Conservation (phyloP, 1,140 invertebrate genomes). For the Pseudomyrmex concolor region DNA sequence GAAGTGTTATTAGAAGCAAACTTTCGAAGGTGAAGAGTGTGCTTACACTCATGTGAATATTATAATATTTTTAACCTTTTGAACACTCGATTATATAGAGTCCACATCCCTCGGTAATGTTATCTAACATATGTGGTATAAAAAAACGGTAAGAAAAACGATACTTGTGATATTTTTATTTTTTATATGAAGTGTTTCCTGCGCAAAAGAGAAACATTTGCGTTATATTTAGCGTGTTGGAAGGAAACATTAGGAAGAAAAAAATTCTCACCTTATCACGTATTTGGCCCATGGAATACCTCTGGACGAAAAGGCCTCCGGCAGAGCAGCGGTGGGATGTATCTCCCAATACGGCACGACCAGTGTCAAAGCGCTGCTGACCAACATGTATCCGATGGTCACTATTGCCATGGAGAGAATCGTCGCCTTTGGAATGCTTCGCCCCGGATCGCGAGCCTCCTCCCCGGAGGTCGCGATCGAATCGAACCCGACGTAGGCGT, state of each 20-base stretch:
- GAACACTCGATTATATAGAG: not conserved
- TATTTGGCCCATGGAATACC: conserved; percentile 94
- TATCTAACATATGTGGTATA: not conserved
- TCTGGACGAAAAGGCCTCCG: conserved; percentile 91
- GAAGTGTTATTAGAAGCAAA: too few relatives aligned
- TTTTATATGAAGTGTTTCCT: not conserved
- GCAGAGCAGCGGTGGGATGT: conserved; percentile 92
- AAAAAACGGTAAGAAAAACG: not conserved
- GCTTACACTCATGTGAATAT: not conserved
- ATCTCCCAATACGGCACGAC: conserved; percentile 92
- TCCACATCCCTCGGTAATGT: not conserved
- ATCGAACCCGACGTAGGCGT: conserved; percentile 95
- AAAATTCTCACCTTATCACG: conserved; percentile 86
- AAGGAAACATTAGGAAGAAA: not conserved
- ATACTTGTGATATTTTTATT: not conserved
- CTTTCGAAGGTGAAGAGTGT: not conserved
- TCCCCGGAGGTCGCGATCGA: conserved; percentile 95
- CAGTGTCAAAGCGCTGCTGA: conserved; percentile 92
- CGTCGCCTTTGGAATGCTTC: conserved; percentile 93
- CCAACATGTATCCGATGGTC: conserved; percentile 92
- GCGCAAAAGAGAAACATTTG: not conserved
- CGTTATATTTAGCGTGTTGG: not conserved
- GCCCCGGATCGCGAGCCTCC: conserved; percentile 92
- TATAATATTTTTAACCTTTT: not conserved
- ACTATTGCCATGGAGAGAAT: conserved; percentile 92